Evolutionary conservation across 2,113 vertebrate genomes (phyloP), one percentile per base, ranked within the genome.

Genomic region (Chamaetylas fuelleborni): DNA sequence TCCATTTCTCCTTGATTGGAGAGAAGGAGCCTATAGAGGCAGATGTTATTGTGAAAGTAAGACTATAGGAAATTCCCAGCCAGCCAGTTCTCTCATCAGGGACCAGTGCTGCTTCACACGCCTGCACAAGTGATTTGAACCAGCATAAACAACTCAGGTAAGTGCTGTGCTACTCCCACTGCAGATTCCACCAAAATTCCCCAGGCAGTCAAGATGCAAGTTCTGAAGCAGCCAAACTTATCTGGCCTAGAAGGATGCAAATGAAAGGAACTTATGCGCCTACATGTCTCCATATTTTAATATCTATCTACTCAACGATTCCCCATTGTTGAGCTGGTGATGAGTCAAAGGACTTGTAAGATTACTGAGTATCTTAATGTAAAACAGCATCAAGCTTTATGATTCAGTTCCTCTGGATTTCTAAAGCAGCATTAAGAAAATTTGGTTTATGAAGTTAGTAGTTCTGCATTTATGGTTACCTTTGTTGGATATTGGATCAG

Each of bases 171-270:
- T 66, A 34, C 50, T 93, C 60, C 50, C 60, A 43, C 58, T 58
- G 80, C 60, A 51, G 60, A 73, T 88, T 81, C 38, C 82, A 29
- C 33, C 19, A 45, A 7, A 86, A 62, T 62, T 94, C 60, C 69
- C 73, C 61, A 81, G 91, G 80, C 89, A 81, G 60, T 73, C 38
- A 66, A 62, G 60, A 53, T 80, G 33, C 43, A 80, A 73, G 33
- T 26, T 85, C 36, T 72, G 60, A 77, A 70, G 60, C 90, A 92
- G 74, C 19, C 57, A 74, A 91, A 67, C 61, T 81, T 61, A 71
- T 91, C 84, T 64, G 51, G 71, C 76, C 66, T 62, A 31, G 71
- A 73, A 83, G 14, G 72, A 89, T 81, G 74, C 87, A 96, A 95
- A 94, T 84, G 22, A 83, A 92, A 84, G 65, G 74, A 94, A 86